Base-by-base conservation (phyloP, 2,888 invertebrate species). In the Sinopyrophorus schimmeli region DNA sequence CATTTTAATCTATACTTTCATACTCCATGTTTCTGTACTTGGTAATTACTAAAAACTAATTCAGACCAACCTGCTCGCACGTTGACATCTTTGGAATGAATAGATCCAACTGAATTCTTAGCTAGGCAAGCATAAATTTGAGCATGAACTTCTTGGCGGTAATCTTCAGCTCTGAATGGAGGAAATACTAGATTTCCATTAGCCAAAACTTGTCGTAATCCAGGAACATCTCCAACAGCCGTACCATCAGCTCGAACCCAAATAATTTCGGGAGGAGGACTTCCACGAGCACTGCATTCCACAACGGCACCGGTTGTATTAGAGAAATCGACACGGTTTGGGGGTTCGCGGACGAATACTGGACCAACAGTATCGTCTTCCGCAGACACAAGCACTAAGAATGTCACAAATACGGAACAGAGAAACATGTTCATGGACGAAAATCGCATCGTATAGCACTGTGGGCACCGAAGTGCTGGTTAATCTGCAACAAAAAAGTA, bases 151-250 rank as follows among this genome's bases (percentile, higher is more conserved):
- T 93, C 92, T 74, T 94, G 92, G 28, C 91, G 83, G 70, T 94
- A 95, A 72, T 92, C 91, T 73, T 92, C 91, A 38, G 92, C 92
- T 49, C 93, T 84, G 82, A 96, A 96, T 20, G 95, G 93, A 50
- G 92, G 92, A 73, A 96, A 94, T 38, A 92, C 89, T 65, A 96
- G 77, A 69, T 94, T 93, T 68, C 95, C 94, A 74, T 95, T 94
- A 43, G 92, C 87, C 64, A 92, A 74, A 47, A 90, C 87, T 83
- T 89, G 76, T 9, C 74, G 66, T 38, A 72, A 49, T 24, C 70
- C 93, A 58, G 92, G 91, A 18, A 94, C 91, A 70, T 92, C 92
- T 49, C 92, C 92, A 49, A 95, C 90, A 52, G 92, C 90, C 48
- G 87, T 87, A 47, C 94, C 94, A 74, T 94, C 93, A 59, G 87